A percentile compares a stretch with the other conserved stretches of the same genome.
These are phyloP conservation scores for Gambusia holbrooki DNA, from an alignment of 2,113 vertebrate species.

Conservation along the genomic window DNA sequence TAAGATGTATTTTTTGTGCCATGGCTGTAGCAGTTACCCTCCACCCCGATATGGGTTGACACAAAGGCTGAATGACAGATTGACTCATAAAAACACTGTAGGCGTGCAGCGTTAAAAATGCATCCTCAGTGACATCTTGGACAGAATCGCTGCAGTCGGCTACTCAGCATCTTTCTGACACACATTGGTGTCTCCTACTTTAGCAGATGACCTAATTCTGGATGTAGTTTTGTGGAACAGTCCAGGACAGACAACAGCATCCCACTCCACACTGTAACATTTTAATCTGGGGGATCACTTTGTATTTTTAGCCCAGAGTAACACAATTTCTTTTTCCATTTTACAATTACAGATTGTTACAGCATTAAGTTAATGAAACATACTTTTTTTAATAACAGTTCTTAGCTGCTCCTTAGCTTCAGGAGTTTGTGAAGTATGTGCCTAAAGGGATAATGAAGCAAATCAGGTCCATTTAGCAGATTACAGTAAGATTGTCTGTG, in stretches of 20 bases:
- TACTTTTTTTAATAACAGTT: background rate
- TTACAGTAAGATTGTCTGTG: background rate
- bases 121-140: slow-evolving; percentile 21
- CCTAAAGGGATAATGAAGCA: background rate
- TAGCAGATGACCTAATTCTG: slow-evolving; percentile 66
- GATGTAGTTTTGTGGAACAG: slow-evolving; percentile 57
- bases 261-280: slow-evolving; percentile 8
- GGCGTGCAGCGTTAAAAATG: slow-evolving; percentile 28
- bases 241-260: slow-evolving; percentile 38
- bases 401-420: background rate
- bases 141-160: slow-evolving; percentile 43
- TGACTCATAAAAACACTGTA: slow-evolving; percentile 17
- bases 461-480: background rate
- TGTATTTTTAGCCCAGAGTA: slow-evolving; percentile 4
- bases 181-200: slow-evolving; percentile 57
- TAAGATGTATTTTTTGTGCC: slow-evolving; percentile 20
- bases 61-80: slow-evolving; percentile 1
- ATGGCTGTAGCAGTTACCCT: background rate
- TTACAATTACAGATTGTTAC: background rate
- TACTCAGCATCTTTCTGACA: slow-evolving; percentile 69
- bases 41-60: slow-evolving; percentile 13
- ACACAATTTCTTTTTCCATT: background rate
- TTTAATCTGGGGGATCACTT: slow-evolving; percentile 49
- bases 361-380: background rate
- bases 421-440: no score